Evolutionary conservation across 1,140 invertebrate species (phyloP), one percentile per base, ranked within the genome.

Genomic region (Diorhabda elongata): DNA sequence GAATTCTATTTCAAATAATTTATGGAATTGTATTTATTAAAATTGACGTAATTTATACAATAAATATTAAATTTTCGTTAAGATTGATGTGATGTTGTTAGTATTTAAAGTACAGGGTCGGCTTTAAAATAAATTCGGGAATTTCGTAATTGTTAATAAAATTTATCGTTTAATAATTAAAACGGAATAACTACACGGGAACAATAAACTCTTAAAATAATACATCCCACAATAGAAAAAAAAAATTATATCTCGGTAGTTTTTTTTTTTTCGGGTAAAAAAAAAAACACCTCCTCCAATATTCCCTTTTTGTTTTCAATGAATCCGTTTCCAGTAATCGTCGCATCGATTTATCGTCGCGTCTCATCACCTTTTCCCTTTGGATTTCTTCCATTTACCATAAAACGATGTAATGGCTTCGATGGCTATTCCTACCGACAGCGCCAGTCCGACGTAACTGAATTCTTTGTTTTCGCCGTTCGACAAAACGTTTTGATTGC

Each of bases 351-450:
- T 26, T 58, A 56, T 7, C 8, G 11, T 9, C 6, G 47, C 5
- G n/a, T 44, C 66, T 57, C 52, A 82, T 90, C 89, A 90, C 80
- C 88, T 87, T 66, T 88, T 86, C 69, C 85, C 86, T 80, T 87
- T 89, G 72, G 84, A 86, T 75, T 83, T 85, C 80, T 87, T 88
- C 89, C 89, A 91, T 79, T 90, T 90, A 45, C 82, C 83, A 74
- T 88, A 84, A 81, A 90, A 91, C 45, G 83, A 80, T 71, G 86
- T 84, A 68, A 90, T 87, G 62, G 87, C 86, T 77, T 90, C 88
- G 45, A 90, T 81, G 73, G 85, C 85, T 42, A 90, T 84, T 70
- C 89, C 89, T 69, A 85, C 85, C 74, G 85, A 85, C 74, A 86
- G 84, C 56, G 87, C 86, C 71, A 89, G 78, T 5, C 82, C 82